phyloP scores from a whole-genome alignment of 2,888 invertebrate species.

The Agrochola lota region DNA sequence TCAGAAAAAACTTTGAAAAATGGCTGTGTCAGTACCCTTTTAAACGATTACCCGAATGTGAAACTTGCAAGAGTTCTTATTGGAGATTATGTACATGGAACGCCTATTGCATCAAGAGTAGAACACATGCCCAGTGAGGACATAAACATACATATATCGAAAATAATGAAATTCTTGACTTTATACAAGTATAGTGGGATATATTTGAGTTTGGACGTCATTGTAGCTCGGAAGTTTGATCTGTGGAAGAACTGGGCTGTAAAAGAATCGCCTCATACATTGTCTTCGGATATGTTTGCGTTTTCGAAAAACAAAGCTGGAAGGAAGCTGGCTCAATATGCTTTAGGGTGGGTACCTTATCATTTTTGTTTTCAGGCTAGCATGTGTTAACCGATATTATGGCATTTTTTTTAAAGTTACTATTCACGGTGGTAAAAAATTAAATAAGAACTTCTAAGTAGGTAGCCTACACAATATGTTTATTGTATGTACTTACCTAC shows the following conservation, averaged over 20 bases:
- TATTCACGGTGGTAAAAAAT: not conserved
- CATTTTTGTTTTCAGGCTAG: not conserved
- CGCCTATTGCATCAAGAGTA: slow-evolving; percentile 25
- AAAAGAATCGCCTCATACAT: slow-evolving; percentile 30
- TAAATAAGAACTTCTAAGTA: not conserved
- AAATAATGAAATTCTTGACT: slow-evolving; percentile 53
- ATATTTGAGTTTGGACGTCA: slow-evolving; percentile 49
- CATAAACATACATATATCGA: slow-evolving; percentile 20
- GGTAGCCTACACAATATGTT: not conserved
- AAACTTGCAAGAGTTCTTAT: slow-evolving; percentile 47
- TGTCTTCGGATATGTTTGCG: slow-evolving; percentile 55
- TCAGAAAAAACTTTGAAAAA: not conserved
- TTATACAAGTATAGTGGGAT: slow-evolving; percentile 55
- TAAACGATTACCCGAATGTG: slow-evolving; percentile 28
- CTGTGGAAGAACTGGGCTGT: slow-evolving; percentile 53
- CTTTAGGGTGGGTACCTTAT: slow-evolving; percentile 36
- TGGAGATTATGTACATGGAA: slow-evolving; percentile 29
- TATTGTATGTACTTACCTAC: not conserved
- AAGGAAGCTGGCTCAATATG: slow-evolving; percentile 30
- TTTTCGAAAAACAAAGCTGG: slow-evolving; percentile 45
- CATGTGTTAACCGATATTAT: not conserved
- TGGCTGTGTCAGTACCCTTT: slow-evolving; percentile 13
- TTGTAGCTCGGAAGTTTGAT: slow-evolving; percentile 38
- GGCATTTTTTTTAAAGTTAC: not conserved
- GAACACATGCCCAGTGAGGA: not conserved